phyloP scores from a whole-genome alignment of 2,797 vertebrate genomes.

The Sorex maritimensis region DNA sequence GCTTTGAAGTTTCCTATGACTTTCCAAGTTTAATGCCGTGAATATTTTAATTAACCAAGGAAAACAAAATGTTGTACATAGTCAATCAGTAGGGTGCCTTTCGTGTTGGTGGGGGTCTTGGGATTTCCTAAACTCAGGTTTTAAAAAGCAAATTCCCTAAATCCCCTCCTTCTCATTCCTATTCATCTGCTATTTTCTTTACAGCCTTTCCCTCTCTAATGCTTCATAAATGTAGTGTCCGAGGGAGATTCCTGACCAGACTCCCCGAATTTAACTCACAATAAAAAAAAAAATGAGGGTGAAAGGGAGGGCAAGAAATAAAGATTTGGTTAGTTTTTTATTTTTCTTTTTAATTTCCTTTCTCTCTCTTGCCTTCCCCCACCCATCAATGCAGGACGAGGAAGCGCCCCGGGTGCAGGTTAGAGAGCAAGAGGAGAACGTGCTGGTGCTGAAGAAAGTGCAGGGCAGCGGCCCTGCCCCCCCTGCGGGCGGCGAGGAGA shows the following conservation, averaged over 20 bases:
- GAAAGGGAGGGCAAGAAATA: constrained; percentile 12
- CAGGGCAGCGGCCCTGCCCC: constrained; percentile 94
- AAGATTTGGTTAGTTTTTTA: constrained; percentile 54
- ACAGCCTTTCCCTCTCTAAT: not conserved
- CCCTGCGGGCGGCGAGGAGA: constrained; percentile 92
- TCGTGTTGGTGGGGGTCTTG: constrained; percentile 31
- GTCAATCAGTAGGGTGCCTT: not conserved
- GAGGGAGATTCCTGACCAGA: constrained; percentile 7
- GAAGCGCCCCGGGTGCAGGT: constrained; percentile 93
- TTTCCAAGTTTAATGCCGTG: not conserved
- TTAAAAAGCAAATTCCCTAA: constrained; percentile 47
- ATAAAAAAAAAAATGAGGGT: constrained; percentile 60
- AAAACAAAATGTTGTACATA: not conserved
- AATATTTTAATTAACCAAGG: not conserved
- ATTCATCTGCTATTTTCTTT: not conserved
- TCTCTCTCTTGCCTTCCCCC: constrained; percentile 56
- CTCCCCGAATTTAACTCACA: constrained; percentile 59
- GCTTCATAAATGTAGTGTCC: not conserved
- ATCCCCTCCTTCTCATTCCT: not conserved
- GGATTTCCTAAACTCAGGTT: constrained; percentile 14
- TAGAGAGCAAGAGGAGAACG: constrained; percentile 93
- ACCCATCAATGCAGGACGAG: constrained; percentile 91
- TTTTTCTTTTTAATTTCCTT: constrained; percentile 59
- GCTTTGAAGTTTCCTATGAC: not conserved
- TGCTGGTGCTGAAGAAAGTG: constrained; percentile 96